Conservation (phyloP, 1,140 invertebrate genomes). For the Muscidifurax raptorellus region DNA sequence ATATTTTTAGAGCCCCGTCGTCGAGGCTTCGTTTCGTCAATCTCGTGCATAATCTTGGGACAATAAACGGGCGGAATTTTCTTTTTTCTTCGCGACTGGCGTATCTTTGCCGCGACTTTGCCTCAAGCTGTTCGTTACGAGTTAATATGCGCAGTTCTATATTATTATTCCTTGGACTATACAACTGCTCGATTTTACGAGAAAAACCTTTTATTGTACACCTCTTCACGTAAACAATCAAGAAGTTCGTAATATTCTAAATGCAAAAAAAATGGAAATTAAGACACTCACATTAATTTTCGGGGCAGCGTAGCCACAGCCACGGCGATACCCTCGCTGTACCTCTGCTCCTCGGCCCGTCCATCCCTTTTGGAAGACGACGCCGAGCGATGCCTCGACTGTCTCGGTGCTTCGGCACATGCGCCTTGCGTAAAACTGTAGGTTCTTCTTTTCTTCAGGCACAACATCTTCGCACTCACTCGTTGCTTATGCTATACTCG, state of each 20-base stretch:
- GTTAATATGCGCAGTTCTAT: too few species aligned
- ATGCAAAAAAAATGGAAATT: not conserved
- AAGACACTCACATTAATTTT: conserved; percentile 61
- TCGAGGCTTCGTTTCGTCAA: conserved; percentile 4
- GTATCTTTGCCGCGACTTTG: too few species aligned
- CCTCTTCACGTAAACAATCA: too few species aligned
- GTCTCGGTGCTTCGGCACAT: conserved; percentile 56
- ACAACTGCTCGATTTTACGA: too few species aligned
- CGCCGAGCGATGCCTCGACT: not conserved
- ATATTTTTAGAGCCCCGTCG: not conserved
- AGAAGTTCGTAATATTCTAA: not conserved
- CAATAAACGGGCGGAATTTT: too few species aligned
- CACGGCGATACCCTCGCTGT: conserved; percentile 61
- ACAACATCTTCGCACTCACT: conserved; percentile 60
- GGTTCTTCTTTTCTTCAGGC: conserved; percentile 65
- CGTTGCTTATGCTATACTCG: not conserved
- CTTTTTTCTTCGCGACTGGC: too few species aligned
- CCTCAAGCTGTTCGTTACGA: too few species aligned
- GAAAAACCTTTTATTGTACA: too few species aligned
- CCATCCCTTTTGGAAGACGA: conserved; percentile 16
- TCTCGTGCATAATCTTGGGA: not conserved
- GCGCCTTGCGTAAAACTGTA: conserved; percentile 67
- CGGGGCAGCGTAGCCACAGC: conserved; percentile 64
- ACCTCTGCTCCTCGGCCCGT: conserved; percentile 52
- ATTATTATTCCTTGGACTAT: too few species aligned